Conservation (phyloP, 1,140 invertebrate genomes). For the Saccostrea echinata region DNA sequence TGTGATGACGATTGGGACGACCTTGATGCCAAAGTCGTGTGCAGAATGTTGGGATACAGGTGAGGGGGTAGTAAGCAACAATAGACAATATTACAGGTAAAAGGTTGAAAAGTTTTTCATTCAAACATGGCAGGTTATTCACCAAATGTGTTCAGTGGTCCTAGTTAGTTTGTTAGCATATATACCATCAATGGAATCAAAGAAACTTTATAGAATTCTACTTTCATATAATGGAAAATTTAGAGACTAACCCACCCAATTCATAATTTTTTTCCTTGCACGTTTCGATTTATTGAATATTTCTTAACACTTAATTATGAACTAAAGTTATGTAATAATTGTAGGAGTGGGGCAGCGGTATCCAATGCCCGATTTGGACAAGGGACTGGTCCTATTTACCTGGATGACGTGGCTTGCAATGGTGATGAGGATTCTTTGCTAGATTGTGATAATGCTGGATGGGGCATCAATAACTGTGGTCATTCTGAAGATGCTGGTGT, state of each 20-base stretch:
- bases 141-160: too few relatives aligned
- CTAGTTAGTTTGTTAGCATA: too few relatives aligned
- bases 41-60: constrained; percentile 69
- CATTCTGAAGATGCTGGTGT: constrained; percentile 83
- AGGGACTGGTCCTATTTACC: constrained; percentile 81
- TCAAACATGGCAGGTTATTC: too few relatives aligned
- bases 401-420: constrained; percentile 86
- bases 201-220: too few relatives aligned
- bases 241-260: too few relatives aligned
- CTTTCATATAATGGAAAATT: too few relatives aligned
- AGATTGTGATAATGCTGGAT: constrained; percentile 87
- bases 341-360: constrained; percentile 15
- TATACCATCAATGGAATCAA: too few relatives aligned
- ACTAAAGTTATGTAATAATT: background rate
- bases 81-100: too few relatives aligned
- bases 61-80: background rate
- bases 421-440: constrained; percentile 86
- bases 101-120: too few relatives aligned
- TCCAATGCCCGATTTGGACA: constrained; percentile 79
- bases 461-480: constrained; percentile 85
- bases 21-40: constrained; percentile 85
- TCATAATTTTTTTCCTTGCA: too few relatives aligned
- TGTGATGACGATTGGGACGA: constrained; percentile 88
- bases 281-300: too few relatives aligned
- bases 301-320: constrained; percentile 57